These are phyloP conservation scores for Penaeus monodon DNA, from an alignment of 2,888 invertebrate species.

Conservation along the genomic window DNA sequence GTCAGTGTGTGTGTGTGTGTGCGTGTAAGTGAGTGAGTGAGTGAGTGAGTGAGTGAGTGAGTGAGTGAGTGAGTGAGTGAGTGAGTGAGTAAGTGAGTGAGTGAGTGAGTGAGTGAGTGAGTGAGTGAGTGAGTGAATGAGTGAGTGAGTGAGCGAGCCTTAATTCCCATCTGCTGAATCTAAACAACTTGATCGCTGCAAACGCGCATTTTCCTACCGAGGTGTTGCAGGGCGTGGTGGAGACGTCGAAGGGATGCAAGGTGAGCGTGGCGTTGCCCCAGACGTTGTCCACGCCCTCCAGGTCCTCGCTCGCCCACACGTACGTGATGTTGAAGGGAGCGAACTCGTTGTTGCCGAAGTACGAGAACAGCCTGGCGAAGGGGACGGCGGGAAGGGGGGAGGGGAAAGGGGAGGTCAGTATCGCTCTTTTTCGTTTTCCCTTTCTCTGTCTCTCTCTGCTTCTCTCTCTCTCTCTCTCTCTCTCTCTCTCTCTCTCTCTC, in stretches of 20 bases:
- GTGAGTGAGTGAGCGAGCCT: too few relatives aligned
- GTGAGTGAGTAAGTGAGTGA: too few relatives aligned
- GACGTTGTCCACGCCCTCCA: constrained; percentile 8
- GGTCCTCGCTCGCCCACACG: constrained; percentile 14
- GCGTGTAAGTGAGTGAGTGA: too few relatives aligned
- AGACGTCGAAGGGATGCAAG: constrained; percentile 32
- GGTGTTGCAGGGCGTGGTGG: constrained; percentile 38
- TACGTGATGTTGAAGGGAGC: constrained; percentile 58
- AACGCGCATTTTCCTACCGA: constrained; percentile 34
- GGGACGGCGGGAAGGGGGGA: neutral
- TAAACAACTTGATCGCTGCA: too few relatives aligned
- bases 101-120: too few relatives aligned
- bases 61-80: too few relatives aligned
- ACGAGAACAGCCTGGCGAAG: constrained; percentile 50
- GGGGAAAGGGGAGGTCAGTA: neutral
- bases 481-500: neutral
- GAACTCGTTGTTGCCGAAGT: constrained; percentile 52
- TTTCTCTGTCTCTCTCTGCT: neutral
- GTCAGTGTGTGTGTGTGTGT: neutral
- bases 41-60: too few relatives aligned
- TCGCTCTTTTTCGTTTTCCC: too few relatives aligned
- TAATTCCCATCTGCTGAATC: too few relatives aligned
- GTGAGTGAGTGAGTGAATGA: too few relatives aligned
- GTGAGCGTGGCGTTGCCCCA: too few relatives aligned
- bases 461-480: neutral